phyloP scores from a whole-genome alignment of 64 coral and sea anemone species.

The Montipora cactus region DNA sequence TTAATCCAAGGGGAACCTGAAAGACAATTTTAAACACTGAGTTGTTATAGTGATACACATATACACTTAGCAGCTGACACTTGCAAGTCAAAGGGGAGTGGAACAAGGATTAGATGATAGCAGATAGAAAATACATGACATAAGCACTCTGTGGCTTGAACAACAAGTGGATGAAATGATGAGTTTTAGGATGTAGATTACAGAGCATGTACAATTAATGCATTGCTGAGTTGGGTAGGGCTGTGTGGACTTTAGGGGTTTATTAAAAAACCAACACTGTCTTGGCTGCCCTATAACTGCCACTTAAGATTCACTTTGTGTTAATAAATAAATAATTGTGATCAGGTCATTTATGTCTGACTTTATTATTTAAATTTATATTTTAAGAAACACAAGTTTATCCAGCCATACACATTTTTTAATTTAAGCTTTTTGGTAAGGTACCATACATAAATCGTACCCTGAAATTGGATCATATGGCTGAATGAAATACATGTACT shows the following conservation, averaged over 20 bases:
- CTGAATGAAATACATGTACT: background rate
- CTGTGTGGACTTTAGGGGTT: background rate
- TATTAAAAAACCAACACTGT: background rate
- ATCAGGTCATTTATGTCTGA: background rate
- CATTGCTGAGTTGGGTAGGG: background rate
- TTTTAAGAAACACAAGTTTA: background rate
- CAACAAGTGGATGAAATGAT: background rate
- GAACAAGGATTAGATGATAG: background rate
- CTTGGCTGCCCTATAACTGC: background rate
- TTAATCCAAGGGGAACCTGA: conserved; percentile 12
- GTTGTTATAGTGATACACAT: background rate
- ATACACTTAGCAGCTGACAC: background rate
- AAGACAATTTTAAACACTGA: conserved; percentile 1
- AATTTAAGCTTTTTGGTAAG: background rate
- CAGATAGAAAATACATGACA: background rate
- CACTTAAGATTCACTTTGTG: background rate
- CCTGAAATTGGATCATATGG: background rate
- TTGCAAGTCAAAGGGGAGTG: background rate
- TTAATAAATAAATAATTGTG: background rate
- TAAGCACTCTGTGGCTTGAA: background rate
- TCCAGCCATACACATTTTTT: background rate
- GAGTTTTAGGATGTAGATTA: background rate
- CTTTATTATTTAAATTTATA: background rate
- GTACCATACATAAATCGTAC: background rate
- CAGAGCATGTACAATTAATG: background rate